Evolutionary conservation across 2,888 invertebrate species (phyloP).

Genomic region (Agonopterix heracliana): DNA sequence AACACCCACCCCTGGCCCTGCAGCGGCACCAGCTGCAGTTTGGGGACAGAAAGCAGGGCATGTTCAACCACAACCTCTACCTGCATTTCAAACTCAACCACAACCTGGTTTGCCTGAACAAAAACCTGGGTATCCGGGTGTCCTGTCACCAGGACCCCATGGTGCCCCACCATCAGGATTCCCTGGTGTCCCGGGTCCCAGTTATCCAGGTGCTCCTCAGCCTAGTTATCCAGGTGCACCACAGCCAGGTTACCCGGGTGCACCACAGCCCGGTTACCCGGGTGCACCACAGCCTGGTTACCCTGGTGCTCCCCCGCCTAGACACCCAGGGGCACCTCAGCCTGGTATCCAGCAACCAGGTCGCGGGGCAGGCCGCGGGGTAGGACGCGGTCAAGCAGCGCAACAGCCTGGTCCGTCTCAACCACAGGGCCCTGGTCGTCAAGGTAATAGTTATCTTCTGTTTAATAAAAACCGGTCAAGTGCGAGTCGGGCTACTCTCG

Average conservation of each 20-base stretch:
- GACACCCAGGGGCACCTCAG: constrained; percentile 1
- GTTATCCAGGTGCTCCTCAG: background rate
- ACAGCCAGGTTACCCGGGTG: background rate
- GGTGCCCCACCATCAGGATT: background rate
- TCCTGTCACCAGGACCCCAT: background rate
- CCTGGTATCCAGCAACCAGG: background rate
- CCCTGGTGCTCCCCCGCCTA: background rate
- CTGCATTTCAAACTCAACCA: background rate
- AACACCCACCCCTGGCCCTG: background rate
- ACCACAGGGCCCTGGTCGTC: background rate
- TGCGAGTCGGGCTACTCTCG: too few relatives aligned
- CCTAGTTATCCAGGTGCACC: background rate
- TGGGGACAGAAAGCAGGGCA: background rate
- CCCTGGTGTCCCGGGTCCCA: background rate
- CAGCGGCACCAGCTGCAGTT: background rate
- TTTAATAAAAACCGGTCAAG: too few relatives aligned
- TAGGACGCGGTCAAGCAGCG: background rate
- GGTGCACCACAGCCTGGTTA: background rate
- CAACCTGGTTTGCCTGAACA: background rate
- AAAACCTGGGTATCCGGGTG: background rate
- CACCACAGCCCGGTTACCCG: background rate
- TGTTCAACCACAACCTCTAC: background rate
- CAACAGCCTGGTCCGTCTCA: background rate
- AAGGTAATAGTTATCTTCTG: too few relatives aligned
- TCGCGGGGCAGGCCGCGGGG: too few relatives aligned